These are phyloP conservation scores for Sarotherodon lohbergeri DNA, from an alignment of 2,113 vertebrate species.

Conservation along the genomic window DNA sequence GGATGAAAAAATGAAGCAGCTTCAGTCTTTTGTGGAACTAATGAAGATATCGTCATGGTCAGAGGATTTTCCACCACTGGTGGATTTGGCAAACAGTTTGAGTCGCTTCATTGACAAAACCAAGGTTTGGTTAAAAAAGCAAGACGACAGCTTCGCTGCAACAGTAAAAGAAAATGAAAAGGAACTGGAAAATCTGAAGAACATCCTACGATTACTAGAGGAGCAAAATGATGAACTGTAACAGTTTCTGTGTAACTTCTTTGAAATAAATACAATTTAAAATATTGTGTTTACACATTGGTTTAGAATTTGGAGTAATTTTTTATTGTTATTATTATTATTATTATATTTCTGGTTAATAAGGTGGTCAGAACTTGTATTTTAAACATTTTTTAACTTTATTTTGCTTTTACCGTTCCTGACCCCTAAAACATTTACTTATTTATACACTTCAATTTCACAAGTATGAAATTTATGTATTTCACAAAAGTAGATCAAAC, in stretches of 20 bases:
- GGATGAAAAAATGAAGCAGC: background rate
- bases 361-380: background rate
- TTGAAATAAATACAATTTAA: background rate
- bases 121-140: background rate
- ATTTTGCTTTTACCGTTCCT: background rate
- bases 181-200: background rate
- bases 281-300: background rate
- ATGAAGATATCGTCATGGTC: background rate
- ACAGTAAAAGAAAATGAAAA: background rate
- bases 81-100: background rate
- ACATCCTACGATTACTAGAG: background rate
- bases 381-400: background rate
- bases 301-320: background rate
- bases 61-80: background rate
- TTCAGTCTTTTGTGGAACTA: background rate
- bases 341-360: background rate
- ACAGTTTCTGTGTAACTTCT: background rate
- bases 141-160: background rate
- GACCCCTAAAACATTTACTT: background rate
- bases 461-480: accelerated
- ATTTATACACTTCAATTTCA: background rate
- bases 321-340: accelerated
- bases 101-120: background rate
- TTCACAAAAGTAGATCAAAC: background rate
- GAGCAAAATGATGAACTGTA: background rate